Percentiles rank a stretch among this genome's conserved stretches.
Evolutionary conservation across 1,140 invertebrate genomes (phyloP).

Genomic region (Drosophila sproati): DNA sequence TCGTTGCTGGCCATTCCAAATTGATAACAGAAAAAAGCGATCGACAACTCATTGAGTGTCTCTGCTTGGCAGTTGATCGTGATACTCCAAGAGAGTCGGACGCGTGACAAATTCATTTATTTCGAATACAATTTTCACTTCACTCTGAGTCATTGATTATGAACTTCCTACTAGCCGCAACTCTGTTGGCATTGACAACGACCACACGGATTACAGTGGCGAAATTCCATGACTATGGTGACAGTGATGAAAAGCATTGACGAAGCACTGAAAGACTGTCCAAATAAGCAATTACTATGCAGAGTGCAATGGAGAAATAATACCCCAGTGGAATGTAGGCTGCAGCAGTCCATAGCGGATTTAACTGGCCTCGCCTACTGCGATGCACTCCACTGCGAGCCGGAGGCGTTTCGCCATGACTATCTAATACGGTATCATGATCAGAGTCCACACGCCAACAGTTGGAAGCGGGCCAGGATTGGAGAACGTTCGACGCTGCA

Average conservation of each 20-base stretch:
- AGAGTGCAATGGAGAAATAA: background rate
- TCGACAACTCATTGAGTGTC: constrained; percentile 16
- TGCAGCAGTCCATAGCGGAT: background rate
- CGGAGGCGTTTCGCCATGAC: constrained; percentile 60
- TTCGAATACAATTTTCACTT: constrained; percentile 17
- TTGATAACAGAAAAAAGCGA: constrained; percentile 46
- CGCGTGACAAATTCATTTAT: constrained; percentile 25
- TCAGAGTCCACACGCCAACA: constrained; percentile 61
- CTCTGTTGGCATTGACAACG: constrained; percentile 19
- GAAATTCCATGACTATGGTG: background rate
- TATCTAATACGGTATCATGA: constrained; percentile 59
- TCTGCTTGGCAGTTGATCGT: constrained; percentile 31
- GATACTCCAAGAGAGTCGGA: constrained; percentile 46
- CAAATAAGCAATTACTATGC: constrained; percentile 34
- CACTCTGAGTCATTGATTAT: constrained; percentile 57
- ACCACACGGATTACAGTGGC: background rate
- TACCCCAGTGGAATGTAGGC: background rate
- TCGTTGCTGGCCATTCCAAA: constrained; percentile 26
- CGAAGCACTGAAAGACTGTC: constrained; percentile 9
- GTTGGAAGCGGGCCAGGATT: constrained; percentile 61
- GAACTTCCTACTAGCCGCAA: constrained; percentile 24
- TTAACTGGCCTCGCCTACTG: constrained; percentile 35
- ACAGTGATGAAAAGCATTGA: background rate
- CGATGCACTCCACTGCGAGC: constrained; percentile 46
- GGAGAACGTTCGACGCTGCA: constrained; percentile 57